Percentiles rank a stretch among this genome's conserved stretches.
phyloP scores from a whole-genome alignment of 2,888 invertebrate genomes.

The Brachyopa scutellaris region DNA sequence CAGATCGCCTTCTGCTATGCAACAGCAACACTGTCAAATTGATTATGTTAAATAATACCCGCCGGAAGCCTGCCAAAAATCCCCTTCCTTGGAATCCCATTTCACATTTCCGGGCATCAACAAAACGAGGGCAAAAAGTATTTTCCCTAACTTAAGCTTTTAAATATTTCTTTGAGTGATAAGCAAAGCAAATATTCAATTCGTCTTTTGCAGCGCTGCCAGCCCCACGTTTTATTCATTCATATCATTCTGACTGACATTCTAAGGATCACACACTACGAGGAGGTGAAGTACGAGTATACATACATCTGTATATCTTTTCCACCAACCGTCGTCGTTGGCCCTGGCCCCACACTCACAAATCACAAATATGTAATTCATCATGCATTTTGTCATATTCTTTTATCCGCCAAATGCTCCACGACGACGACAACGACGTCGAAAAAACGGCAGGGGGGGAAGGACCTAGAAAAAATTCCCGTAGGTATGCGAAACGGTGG shows the following conservation, averaged over 20 bases:
- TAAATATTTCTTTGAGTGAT: slow-evolving; percentile 56
- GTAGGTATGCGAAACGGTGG: slow-evolving; percentile 15
- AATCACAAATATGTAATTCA: slow-evolving; percentile 67
- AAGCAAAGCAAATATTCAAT: slow-evolving; percentile 49
- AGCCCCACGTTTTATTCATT: slow-evolving; percentile 45
- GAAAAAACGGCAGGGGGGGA: too few relatives aligned
- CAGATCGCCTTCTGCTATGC: not conserved
- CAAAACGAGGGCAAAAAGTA: slow-evolving; percentile 21
- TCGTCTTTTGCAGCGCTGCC: slow-evolving; percentile 41
- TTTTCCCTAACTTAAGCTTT: slow-evolving; percentile 26
- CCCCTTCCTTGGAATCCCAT: not conserved
- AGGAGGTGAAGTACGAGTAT: not conserved
- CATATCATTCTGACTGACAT: slow-evolving; percentile 34
- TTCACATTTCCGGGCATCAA: not conserved
- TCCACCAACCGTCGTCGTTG: not conserved
- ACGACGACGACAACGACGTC: not conserved
- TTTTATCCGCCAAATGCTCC: slow-evolving; percentile 53
- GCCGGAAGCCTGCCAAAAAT: not conserved
- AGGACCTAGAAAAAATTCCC: slow-evolving; percentile 38
- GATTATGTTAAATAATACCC: slow-evolving; percentile 1
- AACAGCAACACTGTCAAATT: slow-evolving; percentile 12
- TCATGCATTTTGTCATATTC: slow-evolving; percentile 69
- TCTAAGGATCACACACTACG: not conserved
- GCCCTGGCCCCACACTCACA: slow-evolving; percentile 14
- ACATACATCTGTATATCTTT: not conserved